These are phyloP conservation scores for Scrobipalpa costella DNA, from an alignment of 2,888 invertebrate genomes.

Conservation along the genomic window DNA sequence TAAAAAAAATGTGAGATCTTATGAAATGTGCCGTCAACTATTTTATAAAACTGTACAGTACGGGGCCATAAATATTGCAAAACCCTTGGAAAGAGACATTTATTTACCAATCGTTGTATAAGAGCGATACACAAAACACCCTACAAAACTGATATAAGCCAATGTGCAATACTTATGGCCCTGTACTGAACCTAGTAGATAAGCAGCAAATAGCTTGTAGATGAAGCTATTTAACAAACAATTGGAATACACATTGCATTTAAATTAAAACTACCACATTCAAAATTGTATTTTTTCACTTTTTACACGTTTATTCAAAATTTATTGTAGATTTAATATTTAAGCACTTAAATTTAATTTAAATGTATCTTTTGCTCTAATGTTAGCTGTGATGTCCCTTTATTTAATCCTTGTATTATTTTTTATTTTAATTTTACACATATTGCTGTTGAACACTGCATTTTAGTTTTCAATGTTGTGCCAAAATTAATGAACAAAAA, in stretches of 20 bases:
- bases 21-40: too few species aligned
- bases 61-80: too few species aligned
- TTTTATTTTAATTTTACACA: neutral
- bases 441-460: neutral
- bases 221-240: neutral
- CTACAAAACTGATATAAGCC: too few species aligned
- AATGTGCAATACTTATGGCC: too few species aligned
- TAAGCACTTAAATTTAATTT: neutral
- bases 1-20: too few species aligned
- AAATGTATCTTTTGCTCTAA: neutral
- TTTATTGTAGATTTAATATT: neutral
- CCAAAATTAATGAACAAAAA: neutral
- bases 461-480: too few species aligned
- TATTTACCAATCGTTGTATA: too few species aligned
- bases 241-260: neutral
- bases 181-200: too few species aligned
- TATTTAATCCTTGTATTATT: slow-evolving; percentile 34
- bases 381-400: slow-evolving; percentile 48
- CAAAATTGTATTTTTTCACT: neutral
- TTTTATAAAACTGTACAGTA: too few species aligned
- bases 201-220: slow-evolving; percentile 1
- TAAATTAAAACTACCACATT: neutral
- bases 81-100: too few species aligned
- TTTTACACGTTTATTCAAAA: neutral
- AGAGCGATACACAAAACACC: too few species aligned